Evolutionary conservation across 64 coral and sea anemone species (phyloP).

Genomic region (Actinia tenebrosa): DNA sequence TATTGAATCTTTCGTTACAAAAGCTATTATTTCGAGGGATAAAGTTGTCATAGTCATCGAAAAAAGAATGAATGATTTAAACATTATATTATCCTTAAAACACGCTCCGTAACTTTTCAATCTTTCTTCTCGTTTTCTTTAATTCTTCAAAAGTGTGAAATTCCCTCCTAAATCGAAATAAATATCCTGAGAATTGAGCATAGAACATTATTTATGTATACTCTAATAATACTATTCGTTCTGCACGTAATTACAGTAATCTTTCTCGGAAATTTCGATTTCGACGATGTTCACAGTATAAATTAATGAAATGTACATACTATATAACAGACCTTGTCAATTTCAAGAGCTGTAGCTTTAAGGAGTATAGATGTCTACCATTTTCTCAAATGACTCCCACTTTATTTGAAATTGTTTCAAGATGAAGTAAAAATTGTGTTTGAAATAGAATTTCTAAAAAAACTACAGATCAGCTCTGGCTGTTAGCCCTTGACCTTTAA

Average conservation of each 20-base stretch:
- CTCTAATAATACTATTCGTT: too few relatives aligned
- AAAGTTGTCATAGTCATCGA: not conserved
- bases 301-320: not conserved
- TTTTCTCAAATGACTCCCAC: too few relatives aligned
- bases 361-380: not conserved
- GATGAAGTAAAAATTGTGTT: not conserved
- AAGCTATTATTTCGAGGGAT: slow-evolving; percentile 4
- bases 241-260: too few relatives aligned
- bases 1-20: not conserved
- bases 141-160: not conserved
- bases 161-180: not conserved
- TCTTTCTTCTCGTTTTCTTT: not conserved
- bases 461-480: too few relatives aligned
- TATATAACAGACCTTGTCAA: not conserved
- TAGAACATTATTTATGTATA: not conserved
- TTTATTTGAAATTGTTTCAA: not conserved
- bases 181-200: not conserved
- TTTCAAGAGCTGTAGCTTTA: not conserved
- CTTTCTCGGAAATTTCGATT: not conserved
- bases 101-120: not conserved
- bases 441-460: too few relatives aligned
- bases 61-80: not conserved
- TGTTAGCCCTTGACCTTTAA: too few relatives aligned
- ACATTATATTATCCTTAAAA: not conserved
- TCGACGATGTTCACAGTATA: not conserved